These are phyloP conservation scores for Yponomeuta malinellus DNA, from an alignment of 2,888 invertebrate genomes.

Conservation along the genomic window DNA sequence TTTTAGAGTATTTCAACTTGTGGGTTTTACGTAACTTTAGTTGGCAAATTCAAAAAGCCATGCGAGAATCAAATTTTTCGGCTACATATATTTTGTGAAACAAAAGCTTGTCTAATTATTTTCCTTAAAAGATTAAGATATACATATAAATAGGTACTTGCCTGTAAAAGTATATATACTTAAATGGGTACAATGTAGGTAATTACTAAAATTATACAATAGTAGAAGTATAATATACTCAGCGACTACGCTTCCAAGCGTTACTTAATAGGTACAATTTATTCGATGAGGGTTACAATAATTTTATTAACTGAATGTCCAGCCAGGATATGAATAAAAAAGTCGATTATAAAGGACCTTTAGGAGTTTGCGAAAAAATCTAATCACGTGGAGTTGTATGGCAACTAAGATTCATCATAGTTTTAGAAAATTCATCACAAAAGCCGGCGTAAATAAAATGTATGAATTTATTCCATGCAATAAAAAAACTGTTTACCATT, in stretches of 20 bases:
- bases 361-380: neutral
- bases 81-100: conserved; percentile 26
- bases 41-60: conserved; percentile 55
- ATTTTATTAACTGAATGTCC: conserved; percentile 45
- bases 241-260: conserved; percentile 71
- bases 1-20: conserved; percentile 26
- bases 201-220: conserved; percentile 71
- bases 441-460: conserved; percentile 23
- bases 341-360: neutral
- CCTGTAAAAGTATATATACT: conserved; percentile 45
- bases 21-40: conserved; percentile 18
- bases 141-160: conserved; percentile 45
- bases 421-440: conserved; percentile 1
- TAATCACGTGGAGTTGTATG: neutral
- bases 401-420: neutral
- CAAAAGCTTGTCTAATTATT: conserved; percentile 60
- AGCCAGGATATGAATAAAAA: conserved; percentile 43
- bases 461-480: conserved; percentile 51
- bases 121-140: conserved; percentile 57
- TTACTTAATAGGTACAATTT: conserved; percentile 62
- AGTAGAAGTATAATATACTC: conserved; percentile 56
- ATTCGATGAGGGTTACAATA: conserved; percentile 46
- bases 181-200: conserved; percentile 69
- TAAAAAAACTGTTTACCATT: conserved; percentile 62
- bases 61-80: conserved; percentile 48